phyloP scores from a whole-genome alignment of 1,140 invertebrate genomes.

The Rhopalosiphum padi region DNA sequence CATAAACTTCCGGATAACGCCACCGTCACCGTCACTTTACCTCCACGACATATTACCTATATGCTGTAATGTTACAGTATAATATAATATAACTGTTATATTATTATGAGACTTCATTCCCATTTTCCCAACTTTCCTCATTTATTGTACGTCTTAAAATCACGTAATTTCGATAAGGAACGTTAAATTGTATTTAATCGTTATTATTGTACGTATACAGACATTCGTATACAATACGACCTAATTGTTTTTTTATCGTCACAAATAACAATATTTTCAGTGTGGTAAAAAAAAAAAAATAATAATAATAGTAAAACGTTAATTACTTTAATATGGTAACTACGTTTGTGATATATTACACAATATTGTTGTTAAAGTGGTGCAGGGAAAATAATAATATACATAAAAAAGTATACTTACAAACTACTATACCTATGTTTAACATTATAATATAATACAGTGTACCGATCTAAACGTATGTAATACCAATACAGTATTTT shows the following conservation, averaged over 20 bases:
- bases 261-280: not conserved
- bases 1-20: not conserved
- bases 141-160: not conserved
- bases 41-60: not conserved
- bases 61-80: not conserved
- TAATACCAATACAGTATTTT: not conserved
- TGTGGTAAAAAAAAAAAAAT: not conserved
- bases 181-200: not conserved
- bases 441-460: not conserved
- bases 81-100: not conserved
- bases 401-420: not conserved
- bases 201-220: not conserved
- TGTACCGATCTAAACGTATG: not conserved
- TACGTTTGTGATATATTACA: not conserved
- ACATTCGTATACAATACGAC: not conserved
- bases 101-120: not conserved
- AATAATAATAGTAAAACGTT: not conserved
- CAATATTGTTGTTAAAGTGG: not conserved
- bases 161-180: not conserved
- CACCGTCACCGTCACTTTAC: not conserved
- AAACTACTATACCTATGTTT: not conserved
- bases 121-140: not conserved
- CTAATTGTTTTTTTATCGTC: not conserved
- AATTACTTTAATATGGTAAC: not conserved
- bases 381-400: not conserved